Evolutionary conservation across 2,113 vertebrate genomes (phyloP).

Genomic region (Herpetotheres cachinnans): DNA sequence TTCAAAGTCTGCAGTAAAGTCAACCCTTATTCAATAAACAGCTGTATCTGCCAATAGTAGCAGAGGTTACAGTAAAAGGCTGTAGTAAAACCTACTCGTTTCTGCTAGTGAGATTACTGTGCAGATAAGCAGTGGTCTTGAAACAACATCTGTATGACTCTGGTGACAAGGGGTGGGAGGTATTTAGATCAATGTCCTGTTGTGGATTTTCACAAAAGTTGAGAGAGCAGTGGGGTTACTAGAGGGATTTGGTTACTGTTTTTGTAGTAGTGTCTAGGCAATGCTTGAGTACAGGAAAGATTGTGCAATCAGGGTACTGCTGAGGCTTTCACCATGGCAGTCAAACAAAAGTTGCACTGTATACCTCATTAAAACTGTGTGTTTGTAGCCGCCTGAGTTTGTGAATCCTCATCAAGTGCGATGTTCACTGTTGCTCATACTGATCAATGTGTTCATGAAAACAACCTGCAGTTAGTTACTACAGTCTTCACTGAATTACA

Average conservation of each 20-base stretch:
- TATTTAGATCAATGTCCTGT: neutral
- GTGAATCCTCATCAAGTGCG: slow-evolving; percentile 1
- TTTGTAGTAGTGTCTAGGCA: neutral
- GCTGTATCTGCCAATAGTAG: rapidly evolving
- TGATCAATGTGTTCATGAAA: neutral
- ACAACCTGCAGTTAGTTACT: neutral
- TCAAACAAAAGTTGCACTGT: neutral
- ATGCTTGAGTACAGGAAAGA: neutral
- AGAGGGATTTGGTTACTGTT: neutral
- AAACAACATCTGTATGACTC: neutral
- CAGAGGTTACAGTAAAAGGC: neutral
- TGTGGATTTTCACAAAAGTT: neutral
- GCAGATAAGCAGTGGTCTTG: neutral
- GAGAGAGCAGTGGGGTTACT: neutral
- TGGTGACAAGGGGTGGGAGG: neutral
- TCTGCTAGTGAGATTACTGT: neutral
- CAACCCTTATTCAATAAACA: neutral
- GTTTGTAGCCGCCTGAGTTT: neutral
- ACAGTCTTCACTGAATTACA: rapidly evolving
- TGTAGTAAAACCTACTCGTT: neutral
- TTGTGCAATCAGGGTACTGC: neutral
- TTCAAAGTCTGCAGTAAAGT: rapidly evolving
- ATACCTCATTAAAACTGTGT: neutral
- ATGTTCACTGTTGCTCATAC: neutral
- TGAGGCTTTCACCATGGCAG: neutral